phyloP scores from a whole-genome alignment of 2,888 invertebrate species.

The Drosophila rellima region DNA sequence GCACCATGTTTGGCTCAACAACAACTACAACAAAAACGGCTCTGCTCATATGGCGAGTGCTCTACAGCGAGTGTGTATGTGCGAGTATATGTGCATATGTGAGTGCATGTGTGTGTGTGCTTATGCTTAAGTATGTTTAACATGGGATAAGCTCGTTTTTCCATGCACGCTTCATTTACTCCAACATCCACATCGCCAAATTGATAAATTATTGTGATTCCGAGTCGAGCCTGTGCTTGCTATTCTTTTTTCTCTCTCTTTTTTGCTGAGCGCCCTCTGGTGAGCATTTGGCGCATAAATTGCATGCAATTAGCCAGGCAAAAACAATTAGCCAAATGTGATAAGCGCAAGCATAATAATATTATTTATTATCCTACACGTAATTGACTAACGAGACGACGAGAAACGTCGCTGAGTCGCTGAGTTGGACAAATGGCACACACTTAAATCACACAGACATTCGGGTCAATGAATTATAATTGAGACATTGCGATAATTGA shows the following conservation, averaged over 20 bases:
- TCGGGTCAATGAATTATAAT: conserved; percentile 54
- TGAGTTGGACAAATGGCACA: conserved; percentile 30
- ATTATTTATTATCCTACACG: conserved; percentile 57
- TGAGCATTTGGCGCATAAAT: conserved; percentile 45
- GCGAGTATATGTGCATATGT: conserved; percentile 17
- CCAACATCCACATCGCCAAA: conserved; percentile 55
- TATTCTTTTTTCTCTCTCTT: background rate
- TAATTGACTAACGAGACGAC: conserved; percentile 52
- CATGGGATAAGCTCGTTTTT: conserved; percentile 73
- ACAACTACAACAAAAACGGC: conserved; percentile 7
- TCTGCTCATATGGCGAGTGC: conserved; percentile 8
- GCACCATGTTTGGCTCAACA: conserved; percentile 34
- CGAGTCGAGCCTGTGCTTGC: background rate
- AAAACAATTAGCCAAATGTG: conserved; percentile 74
- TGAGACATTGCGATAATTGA: conserved; percentile 51
- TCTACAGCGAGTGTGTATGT: background rate
- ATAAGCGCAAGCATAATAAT: conserved; percentile 62
- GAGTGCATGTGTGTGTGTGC: conserved; percentile 29
- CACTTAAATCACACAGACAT: conserved; percentile 36
- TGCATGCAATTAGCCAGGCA: conserved; percentile 71
- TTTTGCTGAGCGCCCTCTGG: conserved; percentile 15
- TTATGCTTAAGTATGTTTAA: conserved; percentile 70
- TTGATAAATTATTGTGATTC: conserved; percentile 75
- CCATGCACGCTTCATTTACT: conserved; percentile 69
- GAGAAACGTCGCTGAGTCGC: background rate